Conservation (phyloP, 1,140 invertebrate genomes). For the Bombus cullumanus region DNA sequence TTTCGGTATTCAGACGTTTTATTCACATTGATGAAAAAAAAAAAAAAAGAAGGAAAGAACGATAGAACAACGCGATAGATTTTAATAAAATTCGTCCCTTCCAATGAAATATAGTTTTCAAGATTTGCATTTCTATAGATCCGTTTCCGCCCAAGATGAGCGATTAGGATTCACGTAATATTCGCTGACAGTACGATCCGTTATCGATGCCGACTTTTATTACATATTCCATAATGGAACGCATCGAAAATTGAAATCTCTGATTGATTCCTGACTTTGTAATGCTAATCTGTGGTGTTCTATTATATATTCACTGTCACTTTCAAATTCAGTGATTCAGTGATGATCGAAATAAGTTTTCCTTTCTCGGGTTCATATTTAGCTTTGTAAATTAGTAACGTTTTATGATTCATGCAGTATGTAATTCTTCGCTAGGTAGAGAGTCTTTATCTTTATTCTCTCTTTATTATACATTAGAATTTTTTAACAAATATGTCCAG, state of each 20-base stretch:
- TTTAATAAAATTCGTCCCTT: not conserved
- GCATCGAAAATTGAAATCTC: not conserved
- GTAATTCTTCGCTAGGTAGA: no score
- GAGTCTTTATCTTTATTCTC: no score
- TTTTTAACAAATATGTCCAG: not conserved
- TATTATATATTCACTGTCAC: not conserved
- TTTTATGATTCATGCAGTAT: no score
- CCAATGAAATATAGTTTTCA: not conserved
- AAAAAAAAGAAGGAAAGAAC: accelerated
- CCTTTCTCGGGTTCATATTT: no score
- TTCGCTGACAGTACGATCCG: not conserved
- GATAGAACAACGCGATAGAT: not conserved
- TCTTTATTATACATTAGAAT: not conserved
- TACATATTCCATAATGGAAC: not conserved
- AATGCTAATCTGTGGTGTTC: not conserved
- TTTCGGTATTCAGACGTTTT: no score
- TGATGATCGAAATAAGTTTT: not conserved
- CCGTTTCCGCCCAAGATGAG: not conserved
- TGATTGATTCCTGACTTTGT: not conserved
- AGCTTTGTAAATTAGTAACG: no score
- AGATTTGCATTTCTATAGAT: not conserved
- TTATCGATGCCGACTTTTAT: not conserved
- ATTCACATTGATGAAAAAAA: no score
- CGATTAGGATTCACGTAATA: not conserved
- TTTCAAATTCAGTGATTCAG: no score